Percentiles rank a stretch among this genome's conserved stretches.
phyloP scores from a whole-genome alignment of 2,797 vertebrate species.

The Tangara arthus region DNA sequence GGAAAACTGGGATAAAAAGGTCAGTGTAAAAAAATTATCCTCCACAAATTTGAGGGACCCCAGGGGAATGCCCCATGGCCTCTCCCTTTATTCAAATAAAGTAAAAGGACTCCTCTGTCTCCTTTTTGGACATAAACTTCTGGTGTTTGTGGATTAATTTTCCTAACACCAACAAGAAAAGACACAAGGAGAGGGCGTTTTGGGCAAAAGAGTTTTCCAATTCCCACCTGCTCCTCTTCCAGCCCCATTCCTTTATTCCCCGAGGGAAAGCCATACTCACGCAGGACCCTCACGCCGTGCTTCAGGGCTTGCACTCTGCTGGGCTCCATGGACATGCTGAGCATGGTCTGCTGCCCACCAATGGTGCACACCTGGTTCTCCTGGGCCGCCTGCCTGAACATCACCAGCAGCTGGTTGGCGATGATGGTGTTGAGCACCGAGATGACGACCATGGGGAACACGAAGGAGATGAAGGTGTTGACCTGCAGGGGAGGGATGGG shows the following conservation, averaged over 20 bases:
- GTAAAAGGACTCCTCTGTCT: background rate
- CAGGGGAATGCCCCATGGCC: too few relatives aligned
- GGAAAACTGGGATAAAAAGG: too few relatives aligned
- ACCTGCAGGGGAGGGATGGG: constrained; percentile 72
- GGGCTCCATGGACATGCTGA: constrained; percentile 88
- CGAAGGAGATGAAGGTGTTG: constrained; percentile 91
- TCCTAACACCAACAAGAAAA: background rate
- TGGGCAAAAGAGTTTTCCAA: rapidly evolving
- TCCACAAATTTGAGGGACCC: too few relatives aligned
- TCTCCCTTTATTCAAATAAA: background rate
- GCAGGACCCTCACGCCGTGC: constrained; percentile 90
- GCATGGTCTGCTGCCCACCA: constrained; percentile 81
- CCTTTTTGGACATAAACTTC: background rate
- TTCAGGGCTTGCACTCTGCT: constrained; percentile 89
- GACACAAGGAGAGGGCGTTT: background rate
- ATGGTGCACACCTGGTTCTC: constrained; percentile 85
- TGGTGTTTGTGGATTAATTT: background rate
- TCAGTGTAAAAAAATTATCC: too few relatives aligned
- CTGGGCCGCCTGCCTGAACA: constrained; percentile 89
- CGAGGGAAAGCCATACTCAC: constrained; percentile 64
- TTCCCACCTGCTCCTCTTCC: background rate
- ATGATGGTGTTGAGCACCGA: constrained; percentile 91
- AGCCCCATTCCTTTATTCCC: rapidly evolving
- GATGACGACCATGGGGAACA: constrained; percentile 91
- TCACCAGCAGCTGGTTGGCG: constrained; percentile 91